Base-by-base conservation (phyloP, 2,797 vertebrate species). In the Yasuhikotakia modesta region DNA sequence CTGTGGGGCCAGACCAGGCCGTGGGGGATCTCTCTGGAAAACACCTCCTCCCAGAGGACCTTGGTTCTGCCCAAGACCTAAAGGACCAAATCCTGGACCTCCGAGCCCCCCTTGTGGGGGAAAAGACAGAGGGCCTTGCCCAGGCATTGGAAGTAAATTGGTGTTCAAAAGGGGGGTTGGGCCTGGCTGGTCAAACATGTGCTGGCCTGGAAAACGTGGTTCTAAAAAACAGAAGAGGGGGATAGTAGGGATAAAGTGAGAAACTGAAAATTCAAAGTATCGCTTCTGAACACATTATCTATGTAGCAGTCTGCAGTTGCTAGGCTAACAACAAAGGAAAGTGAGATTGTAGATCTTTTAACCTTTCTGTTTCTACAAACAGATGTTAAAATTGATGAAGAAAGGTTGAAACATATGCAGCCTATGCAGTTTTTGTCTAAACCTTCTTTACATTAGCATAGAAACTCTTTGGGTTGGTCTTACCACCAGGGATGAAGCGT, bases 401-500 rank as follows among this genome's bases (percentile, higher is more conserved):
- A 27, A 27, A 27, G 27, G 27, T 27, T 27, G 27, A 27, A n/a
- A n/a, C n/a, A n/a, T 48, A 55, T 27, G 21, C 17, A 46, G 39
- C 19, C 50, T 53, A n/a, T 53, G 52, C 52, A 19, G 8, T 70
- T 71, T 52, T 7, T 27, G 27, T 30, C 30, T 35, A 35, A 35
- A 12, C 32, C 13, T n/a, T 2, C 5, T 53, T 75, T 19, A 68
- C 2, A 46, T 32, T 16, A 0, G 39, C 17, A 14, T 14, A n/a
- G 2, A 19, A 55, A 4, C 16, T 19, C 55, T 19, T 2, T 3
- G 16, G 22, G 11, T 75, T 70, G 73, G 76, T 79, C 87, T 91
- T 91, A 98, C 97, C 97, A 91, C 93, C 93, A 82, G 96, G 84
- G 89, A 97, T 98, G 90, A 96, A 96, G 24, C 95, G 93, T 70